Conservation (phyloP, 2,797 vertebrate genomes). For the Danio albolineatus region DNA sequence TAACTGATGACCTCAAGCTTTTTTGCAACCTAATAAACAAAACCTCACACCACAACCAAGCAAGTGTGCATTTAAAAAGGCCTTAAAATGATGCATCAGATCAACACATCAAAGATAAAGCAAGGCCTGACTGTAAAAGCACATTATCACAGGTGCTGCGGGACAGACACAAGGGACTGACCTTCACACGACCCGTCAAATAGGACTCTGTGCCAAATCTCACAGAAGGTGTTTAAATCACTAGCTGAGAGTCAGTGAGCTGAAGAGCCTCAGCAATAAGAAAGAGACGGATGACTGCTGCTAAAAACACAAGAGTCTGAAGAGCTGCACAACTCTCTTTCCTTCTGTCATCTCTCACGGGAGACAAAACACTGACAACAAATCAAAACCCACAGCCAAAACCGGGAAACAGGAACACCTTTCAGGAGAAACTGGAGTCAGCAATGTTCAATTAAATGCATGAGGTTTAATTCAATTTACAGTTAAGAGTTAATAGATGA, state of each 20-base stretch:
- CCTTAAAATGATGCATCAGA: too few relatives aligned
- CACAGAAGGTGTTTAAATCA: conserved; percentile 38
- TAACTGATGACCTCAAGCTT: too few relatives aligned
- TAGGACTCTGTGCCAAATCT: conserved; percentile 32
- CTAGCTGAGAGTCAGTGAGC: background rate
- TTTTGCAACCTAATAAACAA: too few relatives aligned
- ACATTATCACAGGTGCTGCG: background rate
- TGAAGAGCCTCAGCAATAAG: background rate
- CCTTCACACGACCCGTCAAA: conserved; percentile 41
- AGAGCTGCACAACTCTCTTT: background rate
- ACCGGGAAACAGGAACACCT: background rate
- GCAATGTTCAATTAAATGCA: background rate
- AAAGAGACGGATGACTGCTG: background rate
- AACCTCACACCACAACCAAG: too few relatives aligned
- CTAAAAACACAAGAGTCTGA: background rate
- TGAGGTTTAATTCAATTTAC: background rate
- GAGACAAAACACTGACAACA: background rate
- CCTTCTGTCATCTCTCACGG: background rate
- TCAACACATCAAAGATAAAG: too few relatives aligned
- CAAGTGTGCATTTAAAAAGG: too few relatives aligned
- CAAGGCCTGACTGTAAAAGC: background rate
- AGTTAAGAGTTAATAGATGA: background rate
- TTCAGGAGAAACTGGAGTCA: background rate
- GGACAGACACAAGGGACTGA: conserved; percentile 35
- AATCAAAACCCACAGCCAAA: background rate